A percentile compares a stretch with the other conserved stretches of the same genome.
Evolutionary conservation across 2,888 invertebrate species (phyloP).

Genomic region (Heliconius charithonia): DNA sequence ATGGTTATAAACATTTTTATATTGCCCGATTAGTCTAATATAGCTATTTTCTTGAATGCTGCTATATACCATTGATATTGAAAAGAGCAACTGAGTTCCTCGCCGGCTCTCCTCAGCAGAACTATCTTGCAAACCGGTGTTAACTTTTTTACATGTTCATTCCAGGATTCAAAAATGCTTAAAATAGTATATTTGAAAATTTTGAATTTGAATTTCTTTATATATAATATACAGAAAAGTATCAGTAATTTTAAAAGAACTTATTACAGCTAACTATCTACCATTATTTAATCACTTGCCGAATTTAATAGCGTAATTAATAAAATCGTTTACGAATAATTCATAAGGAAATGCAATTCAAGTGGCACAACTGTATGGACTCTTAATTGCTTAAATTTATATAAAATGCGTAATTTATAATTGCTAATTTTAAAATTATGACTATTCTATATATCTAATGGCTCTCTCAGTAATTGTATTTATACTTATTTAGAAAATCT

Average conservation of each 20-base stretch:
- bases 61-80: no score
- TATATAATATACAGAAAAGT: neutral
- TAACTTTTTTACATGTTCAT: no score
- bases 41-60: no score
- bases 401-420: conserved; percentile 19
- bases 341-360: conserved; percentile 21
- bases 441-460: conserved; percentile 1
- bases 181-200: no score
- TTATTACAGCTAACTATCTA: conserved; percentile 13
- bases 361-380: neutral
- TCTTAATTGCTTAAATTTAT: conserved; percentile 18
- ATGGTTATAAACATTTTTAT: neutral
- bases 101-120: no score
- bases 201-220: neutral
- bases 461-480: neutral
- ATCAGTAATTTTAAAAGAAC: neutral
- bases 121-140: no score
- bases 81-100: no score
- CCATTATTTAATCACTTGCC: conserved; percentile 22
- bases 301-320: conserved; percentile 24
- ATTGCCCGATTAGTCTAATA: no score
- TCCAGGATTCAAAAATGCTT: no score
- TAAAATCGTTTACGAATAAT: conserved; percentile 27
- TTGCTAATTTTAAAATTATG: no score
- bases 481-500: no score